Conservation (phyloP, 1,140 invertebrate species). For the Dryas iulia region DNA sequence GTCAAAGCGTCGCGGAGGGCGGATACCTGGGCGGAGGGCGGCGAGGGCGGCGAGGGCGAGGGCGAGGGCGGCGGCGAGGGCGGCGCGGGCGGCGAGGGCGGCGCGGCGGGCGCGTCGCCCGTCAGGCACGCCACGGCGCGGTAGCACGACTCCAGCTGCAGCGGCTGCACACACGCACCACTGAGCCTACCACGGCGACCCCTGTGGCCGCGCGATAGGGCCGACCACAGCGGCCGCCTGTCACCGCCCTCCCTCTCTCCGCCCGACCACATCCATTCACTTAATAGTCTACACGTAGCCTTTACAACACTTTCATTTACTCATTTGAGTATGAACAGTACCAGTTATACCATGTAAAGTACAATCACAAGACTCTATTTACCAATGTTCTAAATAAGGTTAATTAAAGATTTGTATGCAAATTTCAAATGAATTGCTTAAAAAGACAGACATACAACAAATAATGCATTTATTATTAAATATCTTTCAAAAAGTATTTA, state of each 20-base stretch:
- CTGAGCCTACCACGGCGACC: constrained; percentile 14
- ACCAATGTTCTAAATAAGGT: too few species aligned
- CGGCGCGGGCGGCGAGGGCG: constrained; percentile 5
- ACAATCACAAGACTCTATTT: too few species aligned
- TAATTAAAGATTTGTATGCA: too few species aligned
- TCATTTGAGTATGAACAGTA: background rate
- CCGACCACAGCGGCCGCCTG: constrained; percentile 23
- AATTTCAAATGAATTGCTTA: too few species aligned
- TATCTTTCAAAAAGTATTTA: too few species aligned
- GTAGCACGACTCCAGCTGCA: constrained; percentile 61
- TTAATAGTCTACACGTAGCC: background rate
- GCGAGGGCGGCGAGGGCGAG: constrained; percentile 21
- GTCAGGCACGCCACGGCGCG: constrained; percentile 56
- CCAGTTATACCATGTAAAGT: too few species aligned
- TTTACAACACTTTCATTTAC: background rate
- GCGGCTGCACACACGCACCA: constrained; percentile 47
- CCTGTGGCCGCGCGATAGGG: constrained; percentile 14
- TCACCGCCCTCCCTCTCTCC: constrained; percentile 9
- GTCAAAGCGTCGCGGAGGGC: background rate
- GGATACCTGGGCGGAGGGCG: constrained; percentile 12
- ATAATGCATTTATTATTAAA: too few species aligned
- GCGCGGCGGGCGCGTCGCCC: constrained; percentile 29
- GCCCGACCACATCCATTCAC: constrained; percentile 9
- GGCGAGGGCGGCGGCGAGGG: constrained; percentile 23
- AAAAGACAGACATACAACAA: too few species aligned